A percentile compares a stretch with the other conserved stretches of the same genome.
Conservation (phyloP, 2,113 vertebrate genomes). For the Mustela nigripes region DNA sequence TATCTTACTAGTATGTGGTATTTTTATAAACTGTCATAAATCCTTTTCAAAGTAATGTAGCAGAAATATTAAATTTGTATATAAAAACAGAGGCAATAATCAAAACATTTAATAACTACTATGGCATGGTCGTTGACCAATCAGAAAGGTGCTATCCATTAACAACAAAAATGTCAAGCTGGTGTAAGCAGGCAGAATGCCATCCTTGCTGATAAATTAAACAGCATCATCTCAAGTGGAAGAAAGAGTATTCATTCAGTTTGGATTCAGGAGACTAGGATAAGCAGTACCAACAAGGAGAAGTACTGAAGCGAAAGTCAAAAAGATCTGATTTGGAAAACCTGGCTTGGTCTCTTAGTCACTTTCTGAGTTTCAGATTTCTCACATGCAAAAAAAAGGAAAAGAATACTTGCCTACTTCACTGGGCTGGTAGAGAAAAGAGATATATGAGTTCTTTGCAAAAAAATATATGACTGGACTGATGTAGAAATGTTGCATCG, state of each 20-base stretch:
- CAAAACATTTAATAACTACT: conserved; percentile 10
- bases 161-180: neutral
- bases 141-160: neutral
- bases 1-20: neutral
- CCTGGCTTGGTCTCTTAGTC: neutral
- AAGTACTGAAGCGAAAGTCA: neutral
- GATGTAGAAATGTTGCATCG: neutral
- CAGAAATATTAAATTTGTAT: conserved; percentile 37
- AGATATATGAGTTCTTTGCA: neutral
- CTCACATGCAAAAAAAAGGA: neutral
- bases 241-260: accelerated
- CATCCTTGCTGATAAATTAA: neutral
- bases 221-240: too few relatives aligned
- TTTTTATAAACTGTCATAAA: neutral
- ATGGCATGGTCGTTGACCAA: neutral
- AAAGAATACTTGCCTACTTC: neutral
- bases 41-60: neutral
- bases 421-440: neutral
- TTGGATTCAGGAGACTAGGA: neutral
- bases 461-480: neutral
- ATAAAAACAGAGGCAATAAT: conserved; percentile 13
- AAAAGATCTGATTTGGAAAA: neutral
- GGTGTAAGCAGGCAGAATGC: neutral
- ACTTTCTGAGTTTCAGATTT: conserved; percentile 15
- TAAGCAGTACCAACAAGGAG: neutral